Evolutionary conservation across 2,888 invertebrate genomes (phyloP).

Genomic region (Antitype chi): DNA sequence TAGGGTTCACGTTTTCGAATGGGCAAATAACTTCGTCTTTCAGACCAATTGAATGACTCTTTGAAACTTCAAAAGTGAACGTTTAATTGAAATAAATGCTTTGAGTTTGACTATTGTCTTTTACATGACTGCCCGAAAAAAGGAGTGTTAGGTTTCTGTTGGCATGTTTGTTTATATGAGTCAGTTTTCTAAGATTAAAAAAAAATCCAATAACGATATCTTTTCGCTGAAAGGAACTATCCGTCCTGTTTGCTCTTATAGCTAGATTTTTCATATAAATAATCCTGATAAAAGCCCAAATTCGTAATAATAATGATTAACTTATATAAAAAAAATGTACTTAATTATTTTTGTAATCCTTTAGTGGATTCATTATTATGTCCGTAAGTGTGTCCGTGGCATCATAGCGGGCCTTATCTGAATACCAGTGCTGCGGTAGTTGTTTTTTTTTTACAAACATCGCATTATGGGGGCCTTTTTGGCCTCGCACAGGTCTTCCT

Average conservation of each 20-base stretch:
- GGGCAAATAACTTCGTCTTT: background rate
- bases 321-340: too few relatives aligned
- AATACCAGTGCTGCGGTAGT: too few relatives aligned
- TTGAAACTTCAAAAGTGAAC: background rate
- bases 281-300: too few relatives aligned
- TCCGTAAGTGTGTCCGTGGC: too few relatives aligned
- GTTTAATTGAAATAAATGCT: background rate
- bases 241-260: background rate
- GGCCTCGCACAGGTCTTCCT: too few relatives aligned
- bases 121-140: too few relatives aligned
- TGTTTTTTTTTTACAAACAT: too few relatives aligned
- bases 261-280: background rate
- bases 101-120: background rate
- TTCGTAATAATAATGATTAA: too few relatives aligned
- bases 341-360: too few relatives aligned
- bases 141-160: background rate
- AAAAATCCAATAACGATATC: background rate
- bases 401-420: too few relatives aligned
- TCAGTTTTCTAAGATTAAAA: background rate
- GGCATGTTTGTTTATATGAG: background rate
- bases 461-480: too few relatives aligned
- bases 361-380: too few relatives aligned
- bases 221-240: background rate
- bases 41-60: background rate
- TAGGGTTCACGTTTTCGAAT: background rate